Evolutionary conservation across 1,140 invertebrate species (phyloP).

Genomic region (Orius insidiosus): DNA sequence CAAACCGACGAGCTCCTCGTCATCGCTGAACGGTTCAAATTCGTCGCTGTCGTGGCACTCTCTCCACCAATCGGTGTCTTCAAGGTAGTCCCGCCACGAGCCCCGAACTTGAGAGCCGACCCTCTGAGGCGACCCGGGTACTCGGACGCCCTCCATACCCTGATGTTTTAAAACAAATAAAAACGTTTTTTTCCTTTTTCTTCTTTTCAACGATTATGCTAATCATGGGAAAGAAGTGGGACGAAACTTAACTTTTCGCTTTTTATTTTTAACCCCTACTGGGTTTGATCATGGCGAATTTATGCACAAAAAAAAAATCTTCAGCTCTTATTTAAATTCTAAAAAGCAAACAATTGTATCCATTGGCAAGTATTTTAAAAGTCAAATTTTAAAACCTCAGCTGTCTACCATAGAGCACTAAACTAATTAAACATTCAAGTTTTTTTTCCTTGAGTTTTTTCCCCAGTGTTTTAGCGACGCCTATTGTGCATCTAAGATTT

Average conservation of each 20-base stretch:
- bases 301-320: not conserved
- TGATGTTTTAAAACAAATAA: too few species aligned
- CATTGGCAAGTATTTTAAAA: slow-evolving; percentile 7
- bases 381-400: too few species aligned
- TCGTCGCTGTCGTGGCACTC: slow-evolving; percentile 26
- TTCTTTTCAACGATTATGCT: not conserved
- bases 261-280: slow-evolving; percentile 9
- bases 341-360: slow-evolving; percentile 8
- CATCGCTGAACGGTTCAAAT: slow-evolving; percentile 36
- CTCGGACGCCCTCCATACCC: slow-evolving; percentile 6
- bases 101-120: slow-evolving; percentile 8
- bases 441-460: too few species aligned
- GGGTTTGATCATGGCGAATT: slow-evolving; percentile 3
- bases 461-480: too few species aligned
- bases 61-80: slow-evolving; percentile 11
- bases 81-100: slow-evolving; percentile 17
- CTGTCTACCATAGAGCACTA: too few species aligned
- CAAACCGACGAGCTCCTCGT: slow-evolving; percentile 40
- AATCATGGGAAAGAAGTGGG: not conserved
- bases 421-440: too few species aligned
- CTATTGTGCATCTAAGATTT: too few species aligned
- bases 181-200: not conserved
- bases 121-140: slow-evolving; percentile 17
- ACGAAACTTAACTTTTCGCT: too few species aligned
- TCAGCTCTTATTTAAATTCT: not conserved